Conservation (phyloP, 2,797 vertebrate genomes). For the Poeciliopsis gracilis region DNA sequence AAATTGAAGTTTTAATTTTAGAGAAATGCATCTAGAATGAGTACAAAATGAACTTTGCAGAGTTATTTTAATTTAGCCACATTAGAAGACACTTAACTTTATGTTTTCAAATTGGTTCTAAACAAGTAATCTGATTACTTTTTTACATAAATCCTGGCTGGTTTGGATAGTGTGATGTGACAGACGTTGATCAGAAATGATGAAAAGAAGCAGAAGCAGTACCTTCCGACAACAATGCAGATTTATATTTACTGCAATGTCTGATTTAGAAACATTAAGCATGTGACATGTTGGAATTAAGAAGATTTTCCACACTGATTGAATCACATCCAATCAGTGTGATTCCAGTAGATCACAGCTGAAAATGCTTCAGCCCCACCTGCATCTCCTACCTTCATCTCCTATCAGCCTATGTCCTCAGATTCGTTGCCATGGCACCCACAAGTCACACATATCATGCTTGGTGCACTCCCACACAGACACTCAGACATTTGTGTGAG, state of each 20-base stretch:
- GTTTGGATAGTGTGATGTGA: background rate
- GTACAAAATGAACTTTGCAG: background rate
- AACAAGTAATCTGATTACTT: too few relatives aligned
- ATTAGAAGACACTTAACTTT: too few relatives aligned
- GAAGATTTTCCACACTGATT: conserved; percentile 6
- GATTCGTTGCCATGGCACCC: conserved; percentile 63
- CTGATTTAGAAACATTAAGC: background rate
- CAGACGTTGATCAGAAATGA: background rate
- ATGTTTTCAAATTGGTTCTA: too few relatives aligned
- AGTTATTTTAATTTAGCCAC: too few relatives aligned
- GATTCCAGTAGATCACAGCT: conserved; percentile 23
- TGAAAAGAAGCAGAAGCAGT: background rate
- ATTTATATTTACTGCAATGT: background rate
- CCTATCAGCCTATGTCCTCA: conserved; percentile 34
- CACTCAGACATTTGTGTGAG: conserved; percentile 47
- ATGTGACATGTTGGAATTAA: background rate
- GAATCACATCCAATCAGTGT: background rate
- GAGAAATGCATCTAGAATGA: background rate
- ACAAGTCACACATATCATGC: conserved; percentile 55
- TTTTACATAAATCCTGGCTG: too few relatives aligned
- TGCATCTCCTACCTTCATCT: conserved; percentile 43
- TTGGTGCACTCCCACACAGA: conserved; percentile 52
- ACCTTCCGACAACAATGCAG: background rate
- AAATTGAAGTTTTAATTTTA: background rate
- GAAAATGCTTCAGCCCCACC: conserved; percentile 17